Evolutionary conservation across 2,113 vertebrate species (phyloP).

Genomic region (Gobio gobio): DNA sequence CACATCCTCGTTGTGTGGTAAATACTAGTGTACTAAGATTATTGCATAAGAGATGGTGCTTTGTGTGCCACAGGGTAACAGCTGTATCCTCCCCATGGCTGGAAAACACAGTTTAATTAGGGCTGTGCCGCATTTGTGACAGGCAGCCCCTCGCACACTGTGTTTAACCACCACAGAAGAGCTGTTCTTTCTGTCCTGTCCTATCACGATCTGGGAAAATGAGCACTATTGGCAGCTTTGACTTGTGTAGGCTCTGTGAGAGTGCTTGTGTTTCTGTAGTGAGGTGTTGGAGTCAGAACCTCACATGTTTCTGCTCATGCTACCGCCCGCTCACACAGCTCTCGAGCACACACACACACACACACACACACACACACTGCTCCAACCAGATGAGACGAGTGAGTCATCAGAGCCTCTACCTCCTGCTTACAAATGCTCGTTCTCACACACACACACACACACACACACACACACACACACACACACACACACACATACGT

Average conservation of each 20-base stretch:
- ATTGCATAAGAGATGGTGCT: neutral
- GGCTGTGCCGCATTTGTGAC: conserved; percentile 17
- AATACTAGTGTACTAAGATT: conserved; percentile 24
- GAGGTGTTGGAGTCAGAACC: conserved; percentile 44
- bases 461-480: conserved; percentile 18
- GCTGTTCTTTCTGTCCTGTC: conserved; percentile 14
- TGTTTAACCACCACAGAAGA: conserved; percentile 43
- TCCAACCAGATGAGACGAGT: conserved; percentile 57
- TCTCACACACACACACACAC: conserved; percentile 15
- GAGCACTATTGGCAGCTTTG: conserved; percentile 30
- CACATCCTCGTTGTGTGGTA: neutral
- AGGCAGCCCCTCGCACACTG: conserved; percentile 23
- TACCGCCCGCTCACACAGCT: conserved; percentile 23
- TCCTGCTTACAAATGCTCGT: conserved; percentile 49
- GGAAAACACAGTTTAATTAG: conserved; percentile 29
- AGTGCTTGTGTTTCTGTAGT: conserved; percentile 44
- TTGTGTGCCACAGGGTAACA: conserved; percentile 10
- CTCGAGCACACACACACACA: conserved; percentile 45
- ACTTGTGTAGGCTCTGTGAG: neutral
- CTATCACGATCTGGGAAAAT: conserved; percentile 29
- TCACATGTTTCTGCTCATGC: conserved; percentile 47
- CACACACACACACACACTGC: conserved; percentile 37
- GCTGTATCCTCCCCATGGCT: conserved; percentile 14
- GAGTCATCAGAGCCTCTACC: conserved; percentile 59
- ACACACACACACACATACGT: conserved; percentile 12